These are phyloP conservation scores for Eupithecia dodoneata DNA, from an alignment of 2,888 invertebrate genomes.

Conservation along the genomic window DNA sequence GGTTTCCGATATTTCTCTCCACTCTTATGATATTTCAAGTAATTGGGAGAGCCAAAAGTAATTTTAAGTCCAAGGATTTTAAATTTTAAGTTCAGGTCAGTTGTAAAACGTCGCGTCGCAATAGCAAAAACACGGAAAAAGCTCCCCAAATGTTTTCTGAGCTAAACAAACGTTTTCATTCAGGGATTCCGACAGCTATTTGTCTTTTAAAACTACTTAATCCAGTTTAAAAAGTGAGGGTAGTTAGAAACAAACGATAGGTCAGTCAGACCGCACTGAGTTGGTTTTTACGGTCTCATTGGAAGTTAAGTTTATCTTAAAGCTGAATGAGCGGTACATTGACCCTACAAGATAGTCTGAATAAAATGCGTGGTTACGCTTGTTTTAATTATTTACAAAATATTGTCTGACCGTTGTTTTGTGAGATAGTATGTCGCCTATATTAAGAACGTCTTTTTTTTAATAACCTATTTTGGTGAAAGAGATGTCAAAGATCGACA, in stretches of 20 bases:
- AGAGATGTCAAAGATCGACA: too few species aligned
- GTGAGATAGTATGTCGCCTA: too few species aligned
- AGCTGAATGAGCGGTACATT: neutral
- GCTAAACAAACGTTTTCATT: constrained; percentile 20
- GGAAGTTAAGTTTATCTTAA: neutral
- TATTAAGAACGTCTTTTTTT: too few species aligned
- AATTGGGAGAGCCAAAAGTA: neutral
- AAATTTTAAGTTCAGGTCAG: neutral
- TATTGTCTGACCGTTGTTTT: too few species aligned
- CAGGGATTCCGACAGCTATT: constrained; percentile 25
- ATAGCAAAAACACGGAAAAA: constrained; percentile 7
- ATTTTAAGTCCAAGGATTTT: too few species aligned
- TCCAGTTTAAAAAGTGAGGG: constrained; percentile 35
- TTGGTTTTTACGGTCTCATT: constrained; percentile 2
- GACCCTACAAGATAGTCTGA: neutral
- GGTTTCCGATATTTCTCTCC: neutral
- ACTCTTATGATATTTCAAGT: neutral
- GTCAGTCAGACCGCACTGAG: neutral
- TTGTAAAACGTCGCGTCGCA: neutral
- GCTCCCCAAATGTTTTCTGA: constrained; percentile 11
- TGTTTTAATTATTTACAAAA: too few species aligned
- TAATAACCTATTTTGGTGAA: too few species aligned
- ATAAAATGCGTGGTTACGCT: too few species aligned
- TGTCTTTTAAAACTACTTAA: constrained; percentile 35
- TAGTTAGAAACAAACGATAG: constrained; percentile 11